Percentiles rank a stretch among this genome's conserved stretches.
Evolutionary conservation across 2,113 vertebrate genomes (phyloP).

Genomic region (Stictonetta naevosa): DNA sequence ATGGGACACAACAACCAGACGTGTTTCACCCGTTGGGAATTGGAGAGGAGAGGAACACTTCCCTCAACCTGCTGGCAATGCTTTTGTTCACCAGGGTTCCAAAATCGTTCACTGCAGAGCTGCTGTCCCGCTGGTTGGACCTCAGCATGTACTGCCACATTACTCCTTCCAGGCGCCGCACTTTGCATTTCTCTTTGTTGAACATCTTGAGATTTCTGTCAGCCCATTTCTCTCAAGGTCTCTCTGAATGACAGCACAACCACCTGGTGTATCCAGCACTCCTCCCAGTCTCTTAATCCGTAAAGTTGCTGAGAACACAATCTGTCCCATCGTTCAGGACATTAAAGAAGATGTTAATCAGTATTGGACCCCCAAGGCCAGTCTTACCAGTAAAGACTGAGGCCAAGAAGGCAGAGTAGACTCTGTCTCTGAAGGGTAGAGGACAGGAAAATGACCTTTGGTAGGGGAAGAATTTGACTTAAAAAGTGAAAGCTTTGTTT

Average conservation of each 20-base stretch:
- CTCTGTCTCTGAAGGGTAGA: background rate
- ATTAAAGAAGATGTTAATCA: background rate
- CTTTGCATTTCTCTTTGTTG: background rate
- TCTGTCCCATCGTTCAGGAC: accelerated
- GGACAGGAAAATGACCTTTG: background rate
- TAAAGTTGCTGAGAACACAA: background rate
- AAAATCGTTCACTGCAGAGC: background rate
- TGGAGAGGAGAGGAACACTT: background rate
- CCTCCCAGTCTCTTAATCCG: background rate
- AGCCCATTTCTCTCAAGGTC: background rate
- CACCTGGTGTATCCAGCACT: background rate
- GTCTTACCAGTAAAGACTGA: background rate
- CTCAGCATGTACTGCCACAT: background rate
- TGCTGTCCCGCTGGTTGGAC: background rate
- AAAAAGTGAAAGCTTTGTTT: background rate
- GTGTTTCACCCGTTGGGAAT: background rate
- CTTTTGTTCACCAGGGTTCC: background rate
- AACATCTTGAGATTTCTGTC: background rate
- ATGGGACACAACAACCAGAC: background rate
- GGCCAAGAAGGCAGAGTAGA: background rate
- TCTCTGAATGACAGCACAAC: background rate
- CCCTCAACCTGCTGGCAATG: background rate
- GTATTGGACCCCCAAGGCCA: background rate
- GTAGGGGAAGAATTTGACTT: background rate
- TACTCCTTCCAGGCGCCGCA: background rate